phyloP scores from a whole-genome alignment of 37 sponge, comb jelly and placozoan species.

The Crambe crambe region DNA sequence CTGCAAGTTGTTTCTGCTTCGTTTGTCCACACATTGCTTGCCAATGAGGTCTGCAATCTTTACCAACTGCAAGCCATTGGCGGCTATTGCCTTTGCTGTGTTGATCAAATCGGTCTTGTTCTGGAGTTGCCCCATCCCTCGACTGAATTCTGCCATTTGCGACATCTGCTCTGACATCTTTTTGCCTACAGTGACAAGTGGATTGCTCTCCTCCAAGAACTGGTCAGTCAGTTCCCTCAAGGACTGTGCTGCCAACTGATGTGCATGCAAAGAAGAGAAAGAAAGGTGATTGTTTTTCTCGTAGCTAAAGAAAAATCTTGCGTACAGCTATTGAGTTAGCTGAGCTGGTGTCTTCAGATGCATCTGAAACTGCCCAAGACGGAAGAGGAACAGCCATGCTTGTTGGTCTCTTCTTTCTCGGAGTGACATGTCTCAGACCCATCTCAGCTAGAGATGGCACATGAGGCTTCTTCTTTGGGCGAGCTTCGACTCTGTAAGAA shows the following conservation, averaged over 20 bases:
- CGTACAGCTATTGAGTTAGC: conserved; percentile 54
- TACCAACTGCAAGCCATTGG: conserved; percentile 57
- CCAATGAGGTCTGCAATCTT: conserved; percentile 65
- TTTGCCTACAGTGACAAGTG: conserved; percentile 76
- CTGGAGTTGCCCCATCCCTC: conserved; percentile 63
- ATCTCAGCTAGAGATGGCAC: neutral
- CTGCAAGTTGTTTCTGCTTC: conserved; percentile 64
- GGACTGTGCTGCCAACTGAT: conserved; percentile 67
- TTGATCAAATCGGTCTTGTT: conserved; percentile 79
- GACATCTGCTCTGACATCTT: conserved; percentile 84
- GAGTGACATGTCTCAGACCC: neutral
- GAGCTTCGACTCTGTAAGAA: neutral
- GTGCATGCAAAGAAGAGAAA: neutral
- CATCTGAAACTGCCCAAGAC: neutral
- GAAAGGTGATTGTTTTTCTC: neutral
- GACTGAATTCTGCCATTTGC: conserved; percentile 76
- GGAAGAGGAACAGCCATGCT: conserved; percentile 44
- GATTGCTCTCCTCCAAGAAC: conserved; percentile 80
- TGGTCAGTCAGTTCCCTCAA: conserved; percentile 67
- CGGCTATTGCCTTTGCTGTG: conserved; percentile 76
- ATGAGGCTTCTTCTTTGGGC: neutral
- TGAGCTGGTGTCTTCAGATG: conserved; percentile 1
- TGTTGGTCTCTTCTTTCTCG: neutral
- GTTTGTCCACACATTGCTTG: conserved; percentile 71
- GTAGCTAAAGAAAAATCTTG: neutral